Evolutionary conservation across 1,140 invertebrate genomes (phyloP), one percentile per base, ranked within the genome.

Genomic region (Holcopasites calliopsidis): DNA sequence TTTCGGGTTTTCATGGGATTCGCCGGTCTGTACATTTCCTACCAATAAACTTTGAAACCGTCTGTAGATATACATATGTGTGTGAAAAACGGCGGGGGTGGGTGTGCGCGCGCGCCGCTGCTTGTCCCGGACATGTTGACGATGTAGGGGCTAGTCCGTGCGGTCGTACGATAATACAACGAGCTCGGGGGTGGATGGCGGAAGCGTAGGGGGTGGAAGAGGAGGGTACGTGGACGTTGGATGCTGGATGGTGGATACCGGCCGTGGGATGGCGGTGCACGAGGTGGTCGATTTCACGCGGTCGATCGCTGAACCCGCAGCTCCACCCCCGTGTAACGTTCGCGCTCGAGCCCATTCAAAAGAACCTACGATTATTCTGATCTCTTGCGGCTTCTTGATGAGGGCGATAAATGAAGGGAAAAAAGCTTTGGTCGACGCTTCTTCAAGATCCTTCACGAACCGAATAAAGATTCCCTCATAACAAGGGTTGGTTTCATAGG

Each of bases 71-170:
- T 8, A n/a, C 5, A 18, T 3, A n/a, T 4, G 0, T 33, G 18
- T n/a, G 52, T 26, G 35, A 33, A n/a, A 54, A 65, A 52, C 72
- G 23, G 57, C 64, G 55, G 5, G 55, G 11, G 68, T 42, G 13
- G 40, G 38, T n/a, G 40, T 54, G 26, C 70, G 54, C 75, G 75
- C 72, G 77, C 74, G 28, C 44, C 58, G 35, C 47, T 38, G 74
- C 80, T 81, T 81, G 79, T 86, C 77, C 79, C 70, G 85, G 80
- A 88, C 81, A 86, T 88, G 87, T 88, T 88, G 86, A 87, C 87
- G 86, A 88, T 88, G 87, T 88, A 85, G 76, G 80, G 87, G 85
- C 85, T 88, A 85, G 86, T 84, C 85, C 57, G 86, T 88, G 86
- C 78, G 83, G 85, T 82, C 77, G 80, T 80, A 83, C 84, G 85